Evolutionary conservation across 1,140 invertebrate species (phyloP).

Genomic region (Bombyx mandarina): DNA sequence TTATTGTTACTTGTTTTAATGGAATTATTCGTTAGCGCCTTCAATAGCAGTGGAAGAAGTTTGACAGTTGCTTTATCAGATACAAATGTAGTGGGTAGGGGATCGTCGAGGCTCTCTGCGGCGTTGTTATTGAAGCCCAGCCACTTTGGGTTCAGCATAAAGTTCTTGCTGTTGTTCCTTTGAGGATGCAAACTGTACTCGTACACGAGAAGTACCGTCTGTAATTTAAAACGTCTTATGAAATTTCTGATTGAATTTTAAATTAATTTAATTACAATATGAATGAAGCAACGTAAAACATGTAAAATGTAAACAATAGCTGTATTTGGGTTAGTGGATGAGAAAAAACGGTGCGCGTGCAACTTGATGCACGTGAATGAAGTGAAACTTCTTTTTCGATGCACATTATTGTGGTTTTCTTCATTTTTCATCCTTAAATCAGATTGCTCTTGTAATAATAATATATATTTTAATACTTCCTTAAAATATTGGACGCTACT

Average conservation of each 20-base stretch:
- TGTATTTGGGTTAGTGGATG: too few relatives aligned
- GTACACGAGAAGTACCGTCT: conserved; percentile 43
- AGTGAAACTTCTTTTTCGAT: too few relatives aligned
- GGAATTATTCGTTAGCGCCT: conserved; percentile 28
- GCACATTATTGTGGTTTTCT: too few relatives aligned
- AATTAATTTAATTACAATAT: not conserved
- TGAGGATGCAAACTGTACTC: conserved; percentile 32
- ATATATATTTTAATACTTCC: too few relatives aligned
- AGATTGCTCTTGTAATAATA: too few relatives aligned
- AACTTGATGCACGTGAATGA: too few relatives aligned
- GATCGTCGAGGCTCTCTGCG: conserved; percentile 5
- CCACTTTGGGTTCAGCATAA: conserved; percentile 26
- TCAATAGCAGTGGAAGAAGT: conserved; percentile 42
- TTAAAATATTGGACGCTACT: too few relatives aligned
- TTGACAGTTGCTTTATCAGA: conserved; percentile 35
- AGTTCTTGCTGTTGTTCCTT: conserved; percentile 14
- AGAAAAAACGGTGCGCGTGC: too few relatives aligned
- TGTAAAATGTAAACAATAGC: not conserved
- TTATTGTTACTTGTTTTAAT: too few relatives aligned
- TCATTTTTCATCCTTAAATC: too few relatives aligned
- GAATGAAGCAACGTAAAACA: not conserved
- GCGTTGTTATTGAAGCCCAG: conserved; percentile 35
- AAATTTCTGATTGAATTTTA: not conserved
- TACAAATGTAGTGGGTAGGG: conserved; percentile 20
- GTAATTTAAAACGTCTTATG: conserved; percentile 24